Evolutionary conservation across 2,888 invertebrate species (phyloP).

Genomic region (Cheilosia vulpina): DNA sequence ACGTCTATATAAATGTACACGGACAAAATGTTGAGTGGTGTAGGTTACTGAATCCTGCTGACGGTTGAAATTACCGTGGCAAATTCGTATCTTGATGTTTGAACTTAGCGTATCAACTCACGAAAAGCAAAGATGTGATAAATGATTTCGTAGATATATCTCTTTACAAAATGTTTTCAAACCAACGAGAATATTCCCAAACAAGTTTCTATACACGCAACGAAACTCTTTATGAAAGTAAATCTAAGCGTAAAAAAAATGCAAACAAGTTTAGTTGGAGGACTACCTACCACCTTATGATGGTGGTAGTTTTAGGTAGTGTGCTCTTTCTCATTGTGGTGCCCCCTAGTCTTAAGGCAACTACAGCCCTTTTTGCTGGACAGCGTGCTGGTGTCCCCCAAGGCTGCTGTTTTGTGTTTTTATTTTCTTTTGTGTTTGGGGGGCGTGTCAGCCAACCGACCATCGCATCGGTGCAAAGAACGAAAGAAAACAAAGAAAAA

Average conservation of each 20-base stretch:
- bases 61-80: slow-evolving; percentile 64
- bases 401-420: slow-evolving; percentile 50
- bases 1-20: not conserved
- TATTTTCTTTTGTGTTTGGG: slow-evolving; percentile 27
- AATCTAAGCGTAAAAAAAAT: slow-evolving; percentile 31
- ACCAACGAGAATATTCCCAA: slow-evolving; percentile 4
- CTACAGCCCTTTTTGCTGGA: slow-evolving; percentile 26
- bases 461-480: slow-evolving; percentile 43
- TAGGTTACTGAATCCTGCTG: slow-evolving; percentile 39
- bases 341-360: slow-evolving; percentile 1
- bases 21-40: slow-evolving; percentile 8
- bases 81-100: slow-evolving; percentile 53
- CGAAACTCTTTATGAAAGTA: slow-evolving; percentile 63
- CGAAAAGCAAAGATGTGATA: slow-evolving; percentile 62
- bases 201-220: slow-evolving; percentile 66
- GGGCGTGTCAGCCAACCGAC: slow-evolving; percentile 62
- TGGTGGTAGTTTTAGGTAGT: slow-evolving; percentile 5
- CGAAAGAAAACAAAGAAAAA: slow-evolving; percentile 54
- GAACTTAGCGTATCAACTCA: slow-evolving; percentile 45
- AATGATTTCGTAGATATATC: slow-evolving; percentile 65
- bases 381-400: slow-evolving; percentile 57
- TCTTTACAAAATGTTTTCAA: slow-evolving; percentile 55
- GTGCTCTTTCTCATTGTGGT: slow-evolving; percentile 9
- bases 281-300: slow-evolving; percentile 39
- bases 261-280: slow-evolving; percentile 72